Conservation (phyloP, 1,140 invertebrate species). For the Subanguina moxae region DNA sequence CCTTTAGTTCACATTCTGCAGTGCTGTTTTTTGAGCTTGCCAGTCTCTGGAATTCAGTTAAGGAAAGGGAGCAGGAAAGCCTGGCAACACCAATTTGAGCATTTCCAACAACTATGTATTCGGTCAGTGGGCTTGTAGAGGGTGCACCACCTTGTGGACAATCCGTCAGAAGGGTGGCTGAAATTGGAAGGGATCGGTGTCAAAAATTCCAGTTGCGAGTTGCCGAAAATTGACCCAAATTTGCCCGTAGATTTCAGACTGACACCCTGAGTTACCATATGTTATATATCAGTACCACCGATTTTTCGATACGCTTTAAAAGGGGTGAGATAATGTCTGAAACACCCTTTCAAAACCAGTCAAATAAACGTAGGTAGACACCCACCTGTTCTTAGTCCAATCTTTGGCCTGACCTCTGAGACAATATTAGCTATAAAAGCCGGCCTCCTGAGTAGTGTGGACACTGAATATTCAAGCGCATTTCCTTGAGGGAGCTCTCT, state of each 20-base stretch:
- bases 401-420: neutral
- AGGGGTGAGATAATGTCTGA: too few relatives aligned
- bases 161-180: neutral
- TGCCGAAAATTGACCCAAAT: too few relatives aligned
- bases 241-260: too few relatives aligned
- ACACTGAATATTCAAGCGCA: neutral
- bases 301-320: too few relatives aligned
- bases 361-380: too few relatives aligned
- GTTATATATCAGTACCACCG: too few relatives aligned
- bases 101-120: neutral
- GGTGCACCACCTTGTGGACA: neutral
- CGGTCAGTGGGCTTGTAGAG: neutral
- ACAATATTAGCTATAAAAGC: slow-evolving; percentile 1
- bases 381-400: neutral
- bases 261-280: too few relatives aligned
- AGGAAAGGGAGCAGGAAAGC: neutral
- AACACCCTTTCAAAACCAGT: too few relatives aligned
- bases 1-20: neutral
- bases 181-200: neutral
- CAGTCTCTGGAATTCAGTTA: neutral
- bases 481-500: neutral
- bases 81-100: slow-evolving; percentile 3
- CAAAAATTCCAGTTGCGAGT: too few relatives aligned
- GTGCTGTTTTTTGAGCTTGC: neutral
- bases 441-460: neutral